Percentiles rank a stretch among this genome's conserved stretches.
These are phyloP conservation scores for Luscinia luscinia DNA, from an alignment of 2,797 vertebrate genomes.

Conservation along the genomic window DNA sequence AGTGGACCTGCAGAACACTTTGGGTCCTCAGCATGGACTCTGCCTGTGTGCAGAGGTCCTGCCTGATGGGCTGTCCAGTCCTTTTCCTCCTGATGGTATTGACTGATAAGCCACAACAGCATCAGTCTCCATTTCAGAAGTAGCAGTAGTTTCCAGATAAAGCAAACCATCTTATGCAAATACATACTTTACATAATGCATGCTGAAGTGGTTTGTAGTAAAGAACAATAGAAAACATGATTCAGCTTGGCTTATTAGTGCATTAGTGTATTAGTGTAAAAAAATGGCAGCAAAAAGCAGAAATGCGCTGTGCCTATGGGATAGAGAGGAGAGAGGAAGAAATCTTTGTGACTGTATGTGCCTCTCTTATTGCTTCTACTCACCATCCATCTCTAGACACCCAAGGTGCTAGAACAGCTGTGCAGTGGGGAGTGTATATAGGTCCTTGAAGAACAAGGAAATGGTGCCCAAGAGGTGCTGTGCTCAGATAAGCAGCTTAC, in stretches of 20 bases:
- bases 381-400: not conserved
- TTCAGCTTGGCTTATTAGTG: not conserved
- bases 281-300: not conserved
- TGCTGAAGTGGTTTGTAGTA: not conserved
- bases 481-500: not conserved
- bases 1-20: not conserved
- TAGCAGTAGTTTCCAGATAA: not conserved
- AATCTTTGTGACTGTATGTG: not conserved
- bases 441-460: not conserved
- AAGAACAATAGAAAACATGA: not conserved
- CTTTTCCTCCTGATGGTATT: not conserved
- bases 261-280: not conserved
- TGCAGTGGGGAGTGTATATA: accelerated
- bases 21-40: not conserved
- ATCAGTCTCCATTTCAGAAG: not conserved
- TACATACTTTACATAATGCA: too few relatives aligned
- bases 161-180: not conserved
- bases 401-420: not conserved
- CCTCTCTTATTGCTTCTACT: not conserved
- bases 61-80: not conserved
- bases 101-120: not conserved
- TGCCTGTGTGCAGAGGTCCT: not conserved
- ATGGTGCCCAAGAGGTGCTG: not conserved
- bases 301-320: not conserved
- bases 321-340: not conserved